phyloP scores from a whole-genome alignment of 2,113 vertebrate species.

The Callopanchax toddi region DNA sequence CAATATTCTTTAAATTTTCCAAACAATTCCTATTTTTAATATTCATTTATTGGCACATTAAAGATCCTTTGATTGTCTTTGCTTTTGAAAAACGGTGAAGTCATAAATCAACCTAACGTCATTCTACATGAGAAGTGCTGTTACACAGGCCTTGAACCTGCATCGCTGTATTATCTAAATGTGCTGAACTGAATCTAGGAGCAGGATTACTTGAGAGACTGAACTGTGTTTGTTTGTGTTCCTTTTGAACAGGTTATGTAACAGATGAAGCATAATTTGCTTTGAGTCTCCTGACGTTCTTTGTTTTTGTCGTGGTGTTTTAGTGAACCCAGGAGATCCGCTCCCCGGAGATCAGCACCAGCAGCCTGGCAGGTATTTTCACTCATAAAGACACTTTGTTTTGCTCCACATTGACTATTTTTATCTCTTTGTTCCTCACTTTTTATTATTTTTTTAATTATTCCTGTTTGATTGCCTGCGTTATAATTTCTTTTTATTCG shows the following conservation, averaged over 20 bases:
- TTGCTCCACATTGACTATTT: slow-evolving; percentile 48
- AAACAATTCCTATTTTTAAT: no score
- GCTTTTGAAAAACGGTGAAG: no score
- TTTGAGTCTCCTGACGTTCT: slow-evolving; percentile 36
- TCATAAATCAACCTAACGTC: no score
- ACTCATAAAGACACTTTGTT: slow-evolving; percentile 65
- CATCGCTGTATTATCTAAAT: neutral
- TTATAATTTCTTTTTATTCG: slow-evolving; percentile 22
- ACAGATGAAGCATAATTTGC: slow-evolving; percentile 34
- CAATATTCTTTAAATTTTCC: no score
- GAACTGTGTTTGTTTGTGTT: slow-evolving; percentile 13
- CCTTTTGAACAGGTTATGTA: slow-evolving; percentile 43
- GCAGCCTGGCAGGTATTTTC: slow-evolving; percentile 72
- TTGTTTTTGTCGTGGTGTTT: slow-evolving; percentile 50
- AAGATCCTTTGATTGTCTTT: no score
- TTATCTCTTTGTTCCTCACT: slow-evolving; percentile 31
- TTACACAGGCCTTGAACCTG: neutral
- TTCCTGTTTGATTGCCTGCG: slow-evolving; percentile 21
- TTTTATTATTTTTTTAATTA: slow-evolving; percentile 3
- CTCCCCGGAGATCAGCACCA: slow-evolving; percentile 43
- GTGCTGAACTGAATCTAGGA: neutral
- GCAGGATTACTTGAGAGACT: slow-evolving; percentile 18
- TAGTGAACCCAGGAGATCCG: slow-evolving; percentile 47
- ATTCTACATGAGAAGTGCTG: no score
- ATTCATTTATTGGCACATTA: no score